These are phyloP conservation scores for Argya squamiceps DNA, from an alignment of 2,797 vertebrate genomes.

Conservation along the genomic window DNA sequence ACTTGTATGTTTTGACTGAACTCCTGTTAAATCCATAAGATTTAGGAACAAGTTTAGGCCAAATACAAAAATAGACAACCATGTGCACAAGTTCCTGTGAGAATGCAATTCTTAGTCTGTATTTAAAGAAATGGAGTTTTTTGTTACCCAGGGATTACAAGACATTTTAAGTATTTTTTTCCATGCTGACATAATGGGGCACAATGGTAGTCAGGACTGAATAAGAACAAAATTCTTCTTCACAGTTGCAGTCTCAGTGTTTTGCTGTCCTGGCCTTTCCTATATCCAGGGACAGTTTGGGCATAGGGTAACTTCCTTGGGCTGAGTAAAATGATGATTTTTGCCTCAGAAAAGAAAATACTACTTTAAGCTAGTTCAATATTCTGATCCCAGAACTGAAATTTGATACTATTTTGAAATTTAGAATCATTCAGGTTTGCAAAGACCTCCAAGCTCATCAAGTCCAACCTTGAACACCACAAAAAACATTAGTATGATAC, in stretches of 20 bases:
- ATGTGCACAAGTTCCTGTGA: background rate
- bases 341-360: background rate
- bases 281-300: background rate
- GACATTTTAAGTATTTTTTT: background rate
- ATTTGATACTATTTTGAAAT: background rate
- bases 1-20: background rate
- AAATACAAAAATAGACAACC: background rate
- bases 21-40: background rate
- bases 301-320: background rate
- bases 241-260: background rate
- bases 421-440: background rate
- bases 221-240: background rate
- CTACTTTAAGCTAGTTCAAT: background rate
- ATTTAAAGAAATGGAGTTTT: background rate
- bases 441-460: background rate
- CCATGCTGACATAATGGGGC: background rate
- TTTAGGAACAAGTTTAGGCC: background rate
- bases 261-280: background rate
- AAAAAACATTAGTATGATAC: background rate
- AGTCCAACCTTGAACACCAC: no score
- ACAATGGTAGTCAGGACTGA: background rate
- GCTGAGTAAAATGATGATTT: background rate
- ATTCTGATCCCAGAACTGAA: background rate
- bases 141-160: background rate
- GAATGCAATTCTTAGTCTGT: background rate